Conservation (phyloP, 2,113 vertebrate genomes). For the Nanorana parkeri region DNA sequence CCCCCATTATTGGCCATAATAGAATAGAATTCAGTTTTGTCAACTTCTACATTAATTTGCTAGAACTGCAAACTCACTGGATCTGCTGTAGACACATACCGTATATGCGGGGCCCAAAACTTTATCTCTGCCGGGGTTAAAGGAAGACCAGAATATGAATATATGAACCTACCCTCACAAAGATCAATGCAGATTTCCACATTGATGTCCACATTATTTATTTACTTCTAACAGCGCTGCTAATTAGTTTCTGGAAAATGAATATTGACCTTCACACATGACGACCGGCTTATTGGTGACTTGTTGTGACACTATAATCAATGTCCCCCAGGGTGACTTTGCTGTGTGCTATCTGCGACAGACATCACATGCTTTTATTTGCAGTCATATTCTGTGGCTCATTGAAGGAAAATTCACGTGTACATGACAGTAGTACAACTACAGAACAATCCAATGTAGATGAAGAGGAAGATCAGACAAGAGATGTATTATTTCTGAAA, state of each 20-base stretch:
- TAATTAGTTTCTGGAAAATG: constrained; percentile 63
- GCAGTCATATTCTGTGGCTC: neutral
- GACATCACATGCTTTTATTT: constrained; percentile 4
- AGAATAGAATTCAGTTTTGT: no score
- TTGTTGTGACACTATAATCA: constrained; percentile 62
- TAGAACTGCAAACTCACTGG: no score
- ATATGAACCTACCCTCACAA: neutral
- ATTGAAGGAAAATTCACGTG: constrained; percentile 3
- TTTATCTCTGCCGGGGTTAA: neutral
- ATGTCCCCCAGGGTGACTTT: constrained; percentile 69
- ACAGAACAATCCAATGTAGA: neutral
- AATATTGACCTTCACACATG: constrained; percentile 70
- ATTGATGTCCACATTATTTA: constrained; percentile 20
- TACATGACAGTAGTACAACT: neutral
- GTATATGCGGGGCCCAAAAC: no score
- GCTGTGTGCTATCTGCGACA: neutral
- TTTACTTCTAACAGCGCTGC: neutral
- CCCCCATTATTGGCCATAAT: no score
- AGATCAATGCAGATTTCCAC: constrained; percentile 32
- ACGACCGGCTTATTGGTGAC: constrained; percentile 42
- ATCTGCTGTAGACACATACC: no score
- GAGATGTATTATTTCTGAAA: neutral
- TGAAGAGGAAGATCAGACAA: neutral
- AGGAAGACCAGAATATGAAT: neutral
- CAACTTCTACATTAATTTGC: no score